Base-by-base conservation (phyloP, 2,113 vertebrate genomes). In the Spheniscus mendiculus region DNA sequence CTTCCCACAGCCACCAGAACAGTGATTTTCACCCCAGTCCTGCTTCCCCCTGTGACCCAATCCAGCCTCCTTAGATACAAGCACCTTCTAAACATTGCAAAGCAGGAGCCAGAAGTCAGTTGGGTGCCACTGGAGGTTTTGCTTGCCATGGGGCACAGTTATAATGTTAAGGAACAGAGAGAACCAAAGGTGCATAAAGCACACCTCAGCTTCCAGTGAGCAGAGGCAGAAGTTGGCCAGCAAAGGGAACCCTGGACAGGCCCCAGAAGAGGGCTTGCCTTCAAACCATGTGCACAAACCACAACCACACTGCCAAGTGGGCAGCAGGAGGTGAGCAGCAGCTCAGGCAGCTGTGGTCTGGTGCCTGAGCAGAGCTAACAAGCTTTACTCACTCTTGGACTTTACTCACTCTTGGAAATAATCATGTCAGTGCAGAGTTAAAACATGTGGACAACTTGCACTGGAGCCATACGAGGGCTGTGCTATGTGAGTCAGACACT, bases 381-480 rank as follows among this genome's bases (percentile, higher is more conserved):
- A 81, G 9, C 4, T 78, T 83, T 66, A 23, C 45, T 67, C 44
- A 32, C 1, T 50, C 22, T 50, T 44, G 27, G 15, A 50, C 30
- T 79, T 74, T 27, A 88, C 10, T 88, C 32, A n/a, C 5, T 58
- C n/a, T 38, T 92, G 66, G 20, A 95, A 90, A 53, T 27, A 69
- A 49, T 47, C 21, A 15, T 6, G 11, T 61, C 34, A 69, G 9
- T 25, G 36, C 11, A 73, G 67, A 89, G 5, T 27, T 77, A 71
- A 70, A 77, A 22, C 27, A 14, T 0, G 0, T 27, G n/a, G 36
- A 30, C 23, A 72, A 0, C 4, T 12, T 61, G 36, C 38, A 26
- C 22, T 42, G 40, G 34, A 77, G 36, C 13, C 13, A 2, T 16
- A 18, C 0, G 1, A 83, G 32, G 16, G 2, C 26, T 23, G 32